Evolutionary conservation across 2,888 invertebrate species (phyloP).

Genomic region (Chymomyza amoena): DNA sequence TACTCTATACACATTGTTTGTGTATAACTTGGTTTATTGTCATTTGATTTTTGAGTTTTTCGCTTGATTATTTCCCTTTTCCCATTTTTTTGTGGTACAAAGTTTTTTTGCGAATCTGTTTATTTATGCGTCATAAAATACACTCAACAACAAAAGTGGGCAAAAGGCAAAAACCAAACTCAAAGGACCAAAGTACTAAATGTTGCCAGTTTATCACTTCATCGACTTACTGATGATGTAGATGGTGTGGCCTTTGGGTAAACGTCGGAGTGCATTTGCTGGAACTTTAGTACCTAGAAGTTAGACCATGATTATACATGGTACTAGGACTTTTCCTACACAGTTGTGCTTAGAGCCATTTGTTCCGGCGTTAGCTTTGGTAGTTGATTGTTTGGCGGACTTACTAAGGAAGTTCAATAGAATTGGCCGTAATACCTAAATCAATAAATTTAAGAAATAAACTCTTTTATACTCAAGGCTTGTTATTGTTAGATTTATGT

Average conservation of each 20-base stretch:
- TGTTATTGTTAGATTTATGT: neutral
- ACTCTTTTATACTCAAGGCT: neutral
- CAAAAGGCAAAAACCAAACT: constrained; percentile 1
- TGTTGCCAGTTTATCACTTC: constrained; percentile 64
- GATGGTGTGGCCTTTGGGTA: neutral
- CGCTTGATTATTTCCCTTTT: constrained; percentile 38
- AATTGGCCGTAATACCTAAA: neutral
- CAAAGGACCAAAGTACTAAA: constrained; percentile 43
- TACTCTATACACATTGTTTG: neutral
- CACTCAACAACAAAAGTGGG: neutral
- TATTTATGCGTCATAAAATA: constrained; percentile 9
- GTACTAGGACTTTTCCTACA: too few relatives aligned
- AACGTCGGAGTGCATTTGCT: neutral
- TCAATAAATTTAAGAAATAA: neutral
- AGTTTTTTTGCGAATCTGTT: constrained; percentile 24
- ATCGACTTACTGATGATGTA: constrained; percentile 28
- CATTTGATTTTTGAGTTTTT: constrained; percentile 57
- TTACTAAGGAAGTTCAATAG: neutral
- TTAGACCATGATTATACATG: neutral
- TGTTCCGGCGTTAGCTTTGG: neutral
- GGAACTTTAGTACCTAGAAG: neutral
- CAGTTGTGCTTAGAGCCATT: neutral
- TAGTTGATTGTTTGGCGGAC: neutral
- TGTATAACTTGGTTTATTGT: constrained; percentile 37
- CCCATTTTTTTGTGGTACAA: constrained; percentile 4